Conservation (phyloP, 1,140 invertebrate genomes). For the Agrypnia vestita region DNA sequence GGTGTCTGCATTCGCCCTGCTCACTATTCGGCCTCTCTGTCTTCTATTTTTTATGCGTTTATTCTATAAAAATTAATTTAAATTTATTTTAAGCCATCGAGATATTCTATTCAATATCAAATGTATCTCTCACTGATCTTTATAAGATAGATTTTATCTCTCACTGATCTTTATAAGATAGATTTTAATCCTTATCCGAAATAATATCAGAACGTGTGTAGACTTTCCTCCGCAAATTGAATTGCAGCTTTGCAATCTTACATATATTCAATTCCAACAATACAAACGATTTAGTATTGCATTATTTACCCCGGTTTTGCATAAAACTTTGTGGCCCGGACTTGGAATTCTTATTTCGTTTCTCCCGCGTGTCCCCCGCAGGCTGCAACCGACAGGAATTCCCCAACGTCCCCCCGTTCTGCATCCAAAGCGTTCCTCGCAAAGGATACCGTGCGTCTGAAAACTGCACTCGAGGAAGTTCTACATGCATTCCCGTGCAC, state of each 20-base stretch:
- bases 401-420: slow-evolving; percentile 20
- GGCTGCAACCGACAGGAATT: slow-evolving; percentile 34
- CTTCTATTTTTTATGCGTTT: too few relatives aligned
- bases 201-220: too few relatives aligned
- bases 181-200: too few relatives aligned
- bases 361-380: slow-evolving; percentile 8
- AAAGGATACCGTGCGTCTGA: slow-evolving; percentile 32
- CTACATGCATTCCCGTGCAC: slow-evolving; percentile 39
- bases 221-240: neutral
- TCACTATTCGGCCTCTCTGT: too few relatives aligned
- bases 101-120: too few relatives aligned
- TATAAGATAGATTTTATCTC: too few relatives aligned
- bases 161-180: too few relatives aligned
- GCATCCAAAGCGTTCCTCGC: slow-evolving; percentile 1
- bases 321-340: slow-evolving; percentile 26
- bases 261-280: neutral
- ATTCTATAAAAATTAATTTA: too few relatives aligned
- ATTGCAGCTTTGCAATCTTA: neutral
- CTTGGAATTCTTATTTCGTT: slow-evolving; percentile 5
- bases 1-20: too few relatives aligned
- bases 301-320: slow-evolving; percentile 34
- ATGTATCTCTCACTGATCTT: too few relatives aligned
- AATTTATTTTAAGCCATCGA: too few relatives aligned
- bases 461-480: slow-evolving; percentile 33
- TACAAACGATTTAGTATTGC: slow-evolving; percentile 13